Evolutionary conservation across 2,888 invertebrate species (phyloP).

Genomic region (Apodemia hepburni): DNA sequence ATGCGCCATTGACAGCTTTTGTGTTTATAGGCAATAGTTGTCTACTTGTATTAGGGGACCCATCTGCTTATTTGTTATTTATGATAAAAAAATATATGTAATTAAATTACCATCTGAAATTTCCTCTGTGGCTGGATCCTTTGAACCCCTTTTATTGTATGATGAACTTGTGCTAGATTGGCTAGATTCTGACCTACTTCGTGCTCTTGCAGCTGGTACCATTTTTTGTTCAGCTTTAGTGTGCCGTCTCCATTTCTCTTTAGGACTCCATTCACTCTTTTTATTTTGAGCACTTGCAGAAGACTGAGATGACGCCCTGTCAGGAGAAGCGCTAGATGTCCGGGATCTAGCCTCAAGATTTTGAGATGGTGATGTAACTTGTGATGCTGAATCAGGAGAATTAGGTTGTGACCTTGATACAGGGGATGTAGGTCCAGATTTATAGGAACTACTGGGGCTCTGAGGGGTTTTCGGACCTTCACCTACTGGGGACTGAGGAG

Average conservation of each 20-base stretch:
- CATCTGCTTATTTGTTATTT: no score
- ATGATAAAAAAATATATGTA: not conserved
- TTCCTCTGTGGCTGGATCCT: conserved; percentile 79
- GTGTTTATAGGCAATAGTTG: no score
- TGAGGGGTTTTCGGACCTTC: conserved; percentile 66
- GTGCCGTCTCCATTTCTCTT: conserved; percentile 65
- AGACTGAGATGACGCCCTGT: conserved; percentile 50
- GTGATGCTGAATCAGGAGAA: conserved; percentile 55
- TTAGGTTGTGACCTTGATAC: conserved; percentile 52
- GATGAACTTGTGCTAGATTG: conserved; percentile 67
- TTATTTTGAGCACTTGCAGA: conserved; percentile 43
- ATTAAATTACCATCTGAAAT: conserved; percentile 80
- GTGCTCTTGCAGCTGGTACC: conserved; percentile 48
- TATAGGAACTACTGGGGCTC: conserved; percentile 52
- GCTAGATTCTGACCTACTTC: conserved; percentile 69
- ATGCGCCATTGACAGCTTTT: no score
- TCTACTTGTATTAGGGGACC: no score
- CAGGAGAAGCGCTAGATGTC: conserved; percentile 60
- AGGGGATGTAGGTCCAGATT: conserved; percentile 54
- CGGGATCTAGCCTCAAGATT: conserved; percentile 46
- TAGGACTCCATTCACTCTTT: conserved; percentile 61
- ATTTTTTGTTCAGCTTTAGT: conserved; percentile 73
- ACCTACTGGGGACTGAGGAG: conserved; percentile 26
- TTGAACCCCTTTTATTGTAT: conserved; percentile 60
- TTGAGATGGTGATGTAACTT: conserved; percentile 44